Percentiles rank a stretch among this genome's conserved stretches.
phyloP scores from a whole-genome alignment of 1,140 invertebrate genomes.

The Calephelis virginiensis region DNA sequence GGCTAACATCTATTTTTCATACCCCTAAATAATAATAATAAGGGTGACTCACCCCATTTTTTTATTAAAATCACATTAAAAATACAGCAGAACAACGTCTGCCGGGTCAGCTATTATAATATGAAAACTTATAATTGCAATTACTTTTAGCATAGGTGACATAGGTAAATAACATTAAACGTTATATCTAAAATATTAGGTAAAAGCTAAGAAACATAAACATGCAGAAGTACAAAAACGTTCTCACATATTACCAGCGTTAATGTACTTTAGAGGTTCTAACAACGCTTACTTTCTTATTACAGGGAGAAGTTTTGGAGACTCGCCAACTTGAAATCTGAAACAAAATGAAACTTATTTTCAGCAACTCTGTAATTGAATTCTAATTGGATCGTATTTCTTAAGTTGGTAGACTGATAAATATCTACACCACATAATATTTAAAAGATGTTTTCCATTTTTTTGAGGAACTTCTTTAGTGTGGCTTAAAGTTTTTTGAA shows the following conservation, averaged over 20 bases:
- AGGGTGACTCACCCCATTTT: too few relatives aligned
- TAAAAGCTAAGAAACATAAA: neutral
- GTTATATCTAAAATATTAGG: too few relatives aligned
- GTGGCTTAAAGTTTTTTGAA: too few relatives aligned
- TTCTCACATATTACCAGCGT: neutral
- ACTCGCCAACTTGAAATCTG: constrained; percentile 43
- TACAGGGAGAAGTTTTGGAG: constrained; percentile 35
- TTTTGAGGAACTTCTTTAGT: neutral
- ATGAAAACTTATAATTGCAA: too few relatives aligned
- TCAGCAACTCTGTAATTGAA: constrained; percentile 34
- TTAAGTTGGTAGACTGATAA: constrained; percentile 13
- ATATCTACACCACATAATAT: constrained; percentile 21
- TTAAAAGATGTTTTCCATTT: constrained; percentile 19
- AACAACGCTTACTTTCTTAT: constrained; percentile 38
- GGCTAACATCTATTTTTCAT: too few relatives aligned
- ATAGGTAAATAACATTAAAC: too few relatives aligned
- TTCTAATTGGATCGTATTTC: constrained; percentile 26
- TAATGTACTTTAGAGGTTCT: constrained; percentile 21
- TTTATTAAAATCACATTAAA: too few relatives aligned
- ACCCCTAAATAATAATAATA: too few relatives aligned
- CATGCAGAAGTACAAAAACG: neutral
- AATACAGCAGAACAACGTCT: too few relatives aligned
- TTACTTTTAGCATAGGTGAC: too few relatives aligned
- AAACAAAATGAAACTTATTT: constrained; percentile 39
- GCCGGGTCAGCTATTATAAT: too few relatives aligned